These are phyloP conservation scores for Andricus quercusramuli DNA, from an alignment of 2,888 invertebrate genomes.

Conservation along the genomic window DNA sequence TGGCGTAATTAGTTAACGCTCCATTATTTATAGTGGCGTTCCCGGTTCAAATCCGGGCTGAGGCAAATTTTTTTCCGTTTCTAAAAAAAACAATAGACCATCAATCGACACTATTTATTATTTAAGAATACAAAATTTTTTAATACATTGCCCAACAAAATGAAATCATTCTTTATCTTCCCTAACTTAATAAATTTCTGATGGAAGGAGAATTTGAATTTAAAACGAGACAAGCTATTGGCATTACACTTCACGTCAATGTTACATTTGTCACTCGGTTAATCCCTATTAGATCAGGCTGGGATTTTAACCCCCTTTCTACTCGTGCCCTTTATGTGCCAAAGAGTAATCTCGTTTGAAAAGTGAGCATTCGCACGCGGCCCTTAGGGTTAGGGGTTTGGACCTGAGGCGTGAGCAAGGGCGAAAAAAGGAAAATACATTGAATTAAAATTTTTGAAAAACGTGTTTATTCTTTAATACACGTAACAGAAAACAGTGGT, in stretches of 20 bases:
- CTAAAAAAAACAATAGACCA: too few relatives aligned
- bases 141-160: too few relatives aligned
- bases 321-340: conserved; percentile 61
- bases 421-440: background rate
- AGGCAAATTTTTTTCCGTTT: too few relatives aligned
- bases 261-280: conserved; percentile 77
- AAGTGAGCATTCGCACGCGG: conserved; percentile 66
- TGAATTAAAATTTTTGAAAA: background rate
- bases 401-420: background rate
- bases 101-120: too few relatives aligned
- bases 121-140: too few relatives aligned
- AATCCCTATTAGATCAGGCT: conserved; percentile 76
- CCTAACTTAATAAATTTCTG: background rate
- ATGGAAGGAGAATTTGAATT: background rate
- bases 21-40: too few relatives aligned
- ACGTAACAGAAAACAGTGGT: too few relatives aligned
- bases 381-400: conserved; percentile 10
- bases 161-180: too few relatives aligned
- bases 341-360: conserved; percentile 75
- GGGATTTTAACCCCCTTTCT: conserved; percentile 71
- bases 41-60: too few relatives aligned
- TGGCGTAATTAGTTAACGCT: too few relatives aligned
- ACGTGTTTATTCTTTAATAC: background rate
- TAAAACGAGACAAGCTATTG: conserved; percentile 55
- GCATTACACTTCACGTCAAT: conserved; percentile 66